Evolutionary conservation across 2,888 invertebrate species (phyloP).

Genomic region (Mimas tiliae): DNA sequence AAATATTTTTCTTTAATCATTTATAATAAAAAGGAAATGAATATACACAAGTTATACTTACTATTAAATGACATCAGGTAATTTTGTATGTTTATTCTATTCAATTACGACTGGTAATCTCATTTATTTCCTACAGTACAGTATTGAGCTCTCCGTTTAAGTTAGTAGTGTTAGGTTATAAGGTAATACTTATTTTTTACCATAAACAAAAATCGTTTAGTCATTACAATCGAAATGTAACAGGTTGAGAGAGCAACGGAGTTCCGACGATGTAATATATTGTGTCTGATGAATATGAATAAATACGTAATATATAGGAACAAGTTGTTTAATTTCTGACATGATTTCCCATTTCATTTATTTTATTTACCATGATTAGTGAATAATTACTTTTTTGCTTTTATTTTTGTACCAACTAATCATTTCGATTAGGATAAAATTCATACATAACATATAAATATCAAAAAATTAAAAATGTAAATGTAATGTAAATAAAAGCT

Average conservation of each 20-base stretch:
- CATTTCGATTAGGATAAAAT: too few relatives aligned
- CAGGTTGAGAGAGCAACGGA: conserved; percentile 66
- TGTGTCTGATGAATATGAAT: conserved; percentile 84
- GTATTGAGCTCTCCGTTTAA: conserved; percentile 80
- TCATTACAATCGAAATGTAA: conserved; percentile 75
- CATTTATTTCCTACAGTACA: conserved; percentile 77
- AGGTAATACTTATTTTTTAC: conserved; percentile 82
- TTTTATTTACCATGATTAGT: not conserved
- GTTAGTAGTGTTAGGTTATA: conserved; percentile 70
- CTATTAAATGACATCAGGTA: conserved; percentile 36
- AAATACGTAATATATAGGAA: conserved; percentile 83
- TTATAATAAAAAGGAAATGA: conserved; percentile 45
- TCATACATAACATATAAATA: too few relatives aligned
- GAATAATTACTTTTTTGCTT: too few relatives aligned
- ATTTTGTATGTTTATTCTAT: conserved; percentile 73
- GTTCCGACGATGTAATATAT: conserved; percentile 83
- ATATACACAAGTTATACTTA: conserved; percentile 51
- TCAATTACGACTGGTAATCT: conserved; percentile 67
- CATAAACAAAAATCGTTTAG: conserved; percentile 78
- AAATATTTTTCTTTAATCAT: conserved; percentile 30
- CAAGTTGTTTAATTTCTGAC: conserved; percentile 55
- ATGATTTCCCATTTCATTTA: too few relatives aligned
- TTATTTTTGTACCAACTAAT: too few relatives aligned
- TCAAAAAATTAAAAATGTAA: too few relatives aligned
- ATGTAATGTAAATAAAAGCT: too few relatives aligned